Percentiles rank a stretch among this genome's conserved stretches.
These are phyloP conservation scores for Merops nubicus DNA, from an alignment of 2,113 vertebrate species.

Conservation along the genomic window DNA sequence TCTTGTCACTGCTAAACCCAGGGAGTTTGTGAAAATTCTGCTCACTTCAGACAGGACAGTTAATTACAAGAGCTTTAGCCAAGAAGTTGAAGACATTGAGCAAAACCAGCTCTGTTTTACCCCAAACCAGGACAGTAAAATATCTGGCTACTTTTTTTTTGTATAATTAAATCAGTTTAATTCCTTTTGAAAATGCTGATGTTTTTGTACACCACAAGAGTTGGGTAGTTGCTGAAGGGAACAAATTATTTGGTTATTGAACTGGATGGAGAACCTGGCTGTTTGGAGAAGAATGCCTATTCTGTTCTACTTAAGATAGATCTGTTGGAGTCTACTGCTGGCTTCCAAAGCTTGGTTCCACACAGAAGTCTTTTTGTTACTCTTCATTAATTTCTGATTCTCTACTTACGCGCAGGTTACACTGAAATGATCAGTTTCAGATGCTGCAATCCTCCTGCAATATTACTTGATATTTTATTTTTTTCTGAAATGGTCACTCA, in stretches of 20 bases:
- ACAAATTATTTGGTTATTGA: background rate
- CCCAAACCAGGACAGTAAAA: no score
- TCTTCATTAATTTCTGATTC: background rate
- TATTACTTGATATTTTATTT: background rate
- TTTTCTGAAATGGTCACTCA: background rate
- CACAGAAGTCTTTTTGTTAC: background rate
- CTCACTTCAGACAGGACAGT: no score
- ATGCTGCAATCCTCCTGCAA: background rate
- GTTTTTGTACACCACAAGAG: background rate
- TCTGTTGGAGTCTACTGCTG: background rate
- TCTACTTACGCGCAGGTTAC: background rate
- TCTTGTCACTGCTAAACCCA: no score
- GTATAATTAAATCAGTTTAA: background rate
- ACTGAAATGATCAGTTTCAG: background rate
- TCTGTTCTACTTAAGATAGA: background rate
- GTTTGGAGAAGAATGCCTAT: background rate
- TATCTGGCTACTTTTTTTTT: background rate
- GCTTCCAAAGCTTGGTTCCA: background rate
- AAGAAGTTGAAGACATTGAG: no score
- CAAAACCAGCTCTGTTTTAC: no score
- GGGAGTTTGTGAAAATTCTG: no score
- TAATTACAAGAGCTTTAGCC: no score
- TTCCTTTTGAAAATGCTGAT: background rate
- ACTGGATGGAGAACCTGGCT: background rate
- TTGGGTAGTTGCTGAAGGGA: background rate